Evolutionary conservation across 23 tunicate genomes (phyloP).

Genomic region (Oikopleura vanhoeffeni): DNA sequence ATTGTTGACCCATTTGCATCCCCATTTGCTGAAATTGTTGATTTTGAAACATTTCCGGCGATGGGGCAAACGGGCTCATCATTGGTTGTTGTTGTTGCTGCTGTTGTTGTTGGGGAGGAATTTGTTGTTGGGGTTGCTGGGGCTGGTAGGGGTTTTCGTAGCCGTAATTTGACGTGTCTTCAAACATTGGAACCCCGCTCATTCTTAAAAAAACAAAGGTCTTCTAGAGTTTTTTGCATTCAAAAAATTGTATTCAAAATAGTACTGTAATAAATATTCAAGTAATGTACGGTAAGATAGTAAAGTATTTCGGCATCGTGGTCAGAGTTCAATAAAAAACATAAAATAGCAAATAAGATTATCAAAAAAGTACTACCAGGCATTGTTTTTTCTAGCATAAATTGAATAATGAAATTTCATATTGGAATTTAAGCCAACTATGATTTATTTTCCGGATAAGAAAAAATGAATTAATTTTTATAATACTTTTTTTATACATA

Average conservation of each 20-base stretch:
- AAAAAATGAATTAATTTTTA: too few relatives aligned
- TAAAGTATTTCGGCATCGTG: too few relatives aligned
- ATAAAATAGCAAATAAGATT: too few relatives aligned
- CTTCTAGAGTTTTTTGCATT: too few relatives aligned
- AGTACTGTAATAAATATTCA: too few relatives aligned
- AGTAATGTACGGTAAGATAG: too few relatives aligned
- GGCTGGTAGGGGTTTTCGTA: not conserved
- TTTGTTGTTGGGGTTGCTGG: not conserved
- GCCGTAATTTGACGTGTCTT: not conserved
- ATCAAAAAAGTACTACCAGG: too few relatives aligned
- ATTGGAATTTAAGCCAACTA: not conserved
- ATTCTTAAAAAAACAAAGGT: too few relatives aligned
- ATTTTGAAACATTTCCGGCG: not conserved
- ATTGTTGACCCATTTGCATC: not conserved
- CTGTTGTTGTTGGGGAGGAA: not conserved
- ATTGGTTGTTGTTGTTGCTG: constrained; percentile 1
- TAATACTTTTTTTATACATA: too few relatives aligned
- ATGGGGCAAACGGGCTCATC: not conserved
- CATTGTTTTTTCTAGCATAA: not conserved
- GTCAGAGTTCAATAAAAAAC: too few relatives aligned
- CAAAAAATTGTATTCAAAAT: too few relatives aligned
- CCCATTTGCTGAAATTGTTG: constrained; percentile 4
- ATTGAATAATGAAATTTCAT: not conserved
- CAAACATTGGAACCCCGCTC: not conserved
- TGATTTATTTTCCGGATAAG: not conserved